These are phyloP conservation scores for Nixonia krombeini DNA, from an alignment of 1,140 invertebrate species.

Conservation along the genomic window DNA sequence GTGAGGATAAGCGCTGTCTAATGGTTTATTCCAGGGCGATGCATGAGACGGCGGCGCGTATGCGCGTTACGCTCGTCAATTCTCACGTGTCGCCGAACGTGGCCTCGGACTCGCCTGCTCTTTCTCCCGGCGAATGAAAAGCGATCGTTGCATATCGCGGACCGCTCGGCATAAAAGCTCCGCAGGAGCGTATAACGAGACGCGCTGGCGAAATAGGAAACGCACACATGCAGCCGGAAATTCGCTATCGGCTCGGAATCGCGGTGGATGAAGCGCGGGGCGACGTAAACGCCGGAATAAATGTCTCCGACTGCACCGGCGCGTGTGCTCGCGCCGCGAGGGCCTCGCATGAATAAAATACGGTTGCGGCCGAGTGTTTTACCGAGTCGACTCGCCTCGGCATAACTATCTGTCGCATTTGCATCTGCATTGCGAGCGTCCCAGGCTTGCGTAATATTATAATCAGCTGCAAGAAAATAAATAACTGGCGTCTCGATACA, in stretches of 20 bases:
- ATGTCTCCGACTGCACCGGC: conserved; percentile 13
- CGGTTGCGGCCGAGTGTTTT: conserved; percentile 43
- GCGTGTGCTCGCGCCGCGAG: conserved; percentile 3
- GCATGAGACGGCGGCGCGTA: too few species aligned
- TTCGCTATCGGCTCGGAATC: conserved; percentile 18
- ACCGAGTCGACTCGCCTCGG: conserved; percentile 36
- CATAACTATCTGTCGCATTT: conserved; percentile 53
- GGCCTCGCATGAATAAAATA: conserved; percentile 60
- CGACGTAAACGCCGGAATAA: conserved; percentile 30
- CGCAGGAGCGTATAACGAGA: conserved; percentile 2
- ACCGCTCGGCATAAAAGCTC: too few species aligned
- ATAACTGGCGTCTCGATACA: conserved; percentile 49
- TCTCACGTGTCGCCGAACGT: conserved; percentile 55
- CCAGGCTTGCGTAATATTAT: conserved; percentile 61
- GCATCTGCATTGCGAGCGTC: conserved; percentile 55
- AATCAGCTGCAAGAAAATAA: conserved; percentile 59
- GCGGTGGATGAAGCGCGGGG: conserved; percentile 5
- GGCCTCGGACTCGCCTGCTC: conserved; percentile 13
- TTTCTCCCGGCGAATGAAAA: too few species aligned
- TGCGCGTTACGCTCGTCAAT: conserved; percentile 35
- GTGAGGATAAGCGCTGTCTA: conserved; percentile 35
- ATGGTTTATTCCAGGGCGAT: conserved; percentile 22
- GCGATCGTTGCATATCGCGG: too few species aligned
- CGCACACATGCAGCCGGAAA: conserved; percentile 18
- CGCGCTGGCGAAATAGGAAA: conserved; percentile 16